Base-by-base conservation (phyloP, 2,888 invertebrate species). In the Drosophila koepferae region DNA sequence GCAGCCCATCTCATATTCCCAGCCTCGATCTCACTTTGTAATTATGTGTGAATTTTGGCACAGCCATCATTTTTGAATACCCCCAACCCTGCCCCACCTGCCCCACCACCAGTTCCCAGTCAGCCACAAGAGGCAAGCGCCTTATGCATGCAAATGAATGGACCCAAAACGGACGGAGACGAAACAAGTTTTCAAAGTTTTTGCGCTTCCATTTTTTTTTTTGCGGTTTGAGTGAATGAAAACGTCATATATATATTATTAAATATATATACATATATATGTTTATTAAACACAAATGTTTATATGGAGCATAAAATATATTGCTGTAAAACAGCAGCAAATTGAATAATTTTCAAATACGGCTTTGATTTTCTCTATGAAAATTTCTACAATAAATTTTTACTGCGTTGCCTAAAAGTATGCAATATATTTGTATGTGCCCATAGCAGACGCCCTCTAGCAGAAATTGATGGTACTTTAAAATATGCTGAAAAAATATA, bases 1-100 rank as follows among this genome's bases (percentile, higher is more conserved):
- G 69, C 63, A 34, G 9, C 20, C 28, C 63, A 64, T 60, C 68
- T 51, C 23, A 63, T 56, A 40, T 46, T 55, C 51, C 61, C 55
- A 18, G 38, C 60, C 48, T 49, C 55, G 49, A 56, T 49, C 59
- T 43, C 77, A 77, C 74, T 84, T 84, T 77, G 77, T 81, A 89
- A 89, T 89, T 89, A 86, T 79, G 87, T 87, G 89, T 84, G 78
- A 86, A 87, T 82, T 84, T 82, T 82, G 80, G 77, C 82, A 77
- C 77, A 80, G 48, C 67, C 75, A 74, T 67, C 74, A 72, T 69
- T 72, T 75, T 66, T 64, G 70, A 58, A 53, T 40, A 43, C 55
- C 54, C 20, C 28, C 10, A n/a, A 2, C n/a, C 31, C 28, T 16
- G 28, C 28, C 10, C 3, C 23, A 23, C 23, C 49, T 1, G 28